Evolutionary conservation across 2,888 invertebrate species (phyloP).

Genomic region (Formica aserva): DNA sequence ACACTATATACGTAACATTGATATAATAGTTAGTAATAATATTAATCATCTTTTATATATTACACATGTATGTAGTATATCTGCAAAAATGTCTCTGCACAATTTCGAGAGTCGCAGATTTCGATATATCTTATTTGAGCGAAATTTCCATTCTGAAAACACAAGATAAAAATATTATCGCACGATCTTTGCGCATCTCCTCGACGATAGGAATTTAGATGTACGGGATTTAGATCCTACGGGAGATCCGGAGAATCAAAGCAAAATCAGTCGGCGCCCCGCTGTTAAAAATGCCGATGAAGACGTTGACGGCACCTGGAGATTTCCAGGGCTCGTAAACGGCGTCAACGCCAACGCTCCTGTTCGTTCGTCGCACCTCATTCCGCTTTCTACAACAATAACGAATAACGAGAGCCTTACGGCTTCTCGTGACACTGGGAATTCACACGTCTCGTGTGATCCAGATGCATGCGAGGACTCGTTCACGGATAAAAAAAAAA

Average conservation of each 20-base stretch:
- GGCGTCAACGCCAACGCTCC: conserved; percentile 67
- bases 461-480: conserved; percentile 41
- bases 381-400: conserved; percentile 72
- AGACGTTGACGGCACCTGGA: conserved; percentile 73
- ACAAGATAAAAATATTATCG: conserved; percentile 64
- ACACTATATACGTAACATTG: neutral
- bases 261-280: conserved; percentile 55
- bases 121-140: neutral
- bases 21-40: neutral
- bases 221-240: conserved; percentile 37
- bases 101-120: neutral
- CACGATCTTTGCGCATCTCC: conserved; percentile 64
- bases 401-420: conserved; percentile 75
- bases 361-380: conserved; percentile 69
- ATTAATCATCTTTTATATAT: neutral
- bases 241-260: conserved; percentile 67
- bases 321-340: conserved; percentile 66
- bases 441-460: conserved; percentile 43
- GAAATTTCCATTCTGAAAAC: conserved; percentile 31
- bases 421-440: conserved; percentile 57
- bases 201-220: conserved; percentile 33
- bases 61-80: neutral
- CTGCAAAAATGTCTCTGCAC: neutral
- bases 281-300: conserved; percentile 69
- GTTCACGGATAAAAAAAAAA: neutral